These are phyloP conservation scores for Ophonus ardosiacus DNA, from an alignment of 2,888 invertebrate species.

Conservation along the genomic window DNA sequence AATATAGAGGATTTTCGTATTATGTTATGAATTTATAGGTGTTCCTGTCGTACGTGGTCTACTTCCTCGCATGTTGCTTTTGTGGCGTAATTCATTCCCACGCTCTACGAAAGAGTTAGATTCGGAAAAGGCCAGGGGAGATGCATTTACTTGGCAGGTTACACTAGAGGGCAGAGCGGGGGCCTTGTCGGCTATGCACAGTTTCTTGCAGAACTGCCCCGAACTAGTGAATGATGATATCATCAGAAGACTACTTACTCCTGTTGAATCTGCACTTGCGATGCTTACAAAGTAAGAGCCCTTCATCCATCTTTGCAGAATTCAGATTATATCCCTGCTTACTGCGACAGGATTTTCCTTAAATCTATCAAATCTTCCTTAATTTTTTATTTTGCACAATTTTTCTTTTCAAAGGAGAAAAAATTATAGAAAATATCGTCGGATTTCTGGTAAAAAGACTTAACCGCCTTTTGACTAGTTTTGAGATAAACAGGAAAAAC, in stretches of 20 bases:
- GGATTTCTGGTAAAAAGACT: no score
- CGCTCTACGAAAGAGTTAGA: conserved; percentile 97
- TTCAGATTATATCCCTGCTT: neutral
- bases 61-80: conserved; percentile 92
- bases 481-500: no score
- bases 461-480: no score
- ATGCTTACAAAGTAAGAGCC: conserved; percentile 92
- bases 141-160: conserved; percentile 99
- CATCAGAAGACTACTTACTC: conserved; percentile 90
- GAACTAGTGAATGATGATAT: conserved; percentile 96
- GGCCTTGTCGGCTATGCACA: conserved; percentile 96
- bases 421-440: no score
- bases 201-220: conserved; percentile 93
- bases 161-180: conserved; percentile 97
- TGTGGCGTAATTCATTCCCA: conserved; percentile 99
- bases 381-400: no score
- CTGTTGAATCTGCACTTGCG: conserved; percentile 96
- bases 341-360: neutral
- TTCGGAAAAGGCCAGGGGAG: conserved; percentile 96
- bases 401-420: no score
- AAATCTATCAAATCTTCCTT: no score
- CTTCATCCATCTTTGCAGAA: neutral
- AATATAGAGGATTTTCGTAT: conserved; percentile 47
- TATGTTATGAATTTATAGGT: conserved; percentile 76
- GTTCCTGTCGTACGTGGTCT: conserved; percentile 95